A percentile compares a stretch with the other conserved stretches of the same genome.
phyloP scores from a whole-genome alignment of 2,113 vertebrate species.

The Labeo rohita region DNA sequence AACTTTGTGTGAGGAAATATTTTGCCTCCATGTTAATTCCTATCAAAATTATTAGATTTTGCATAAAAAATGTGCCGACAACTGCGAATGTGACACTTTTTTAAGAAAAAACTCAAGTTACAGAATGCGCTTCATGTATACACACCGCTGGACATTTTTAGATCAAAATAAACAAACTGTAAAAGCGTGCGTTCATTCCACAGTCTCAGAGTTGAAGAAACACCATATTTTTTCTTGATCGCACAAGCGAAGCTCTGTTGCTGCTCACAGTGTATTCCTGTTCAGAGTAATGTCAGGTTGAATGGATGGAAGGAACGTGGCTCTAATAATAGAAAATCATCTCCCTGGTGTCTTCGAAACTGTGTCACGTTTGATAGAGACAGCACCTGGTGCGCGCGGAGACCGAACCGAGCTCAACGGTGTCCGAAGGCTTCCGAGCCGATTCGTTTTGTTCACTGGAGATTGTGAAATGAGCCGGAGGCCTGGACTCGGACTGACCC shows the following conservation, averaged over 20 bases:
- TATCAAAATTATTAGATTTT: background rate
- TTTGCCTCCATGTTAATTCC: background rate
- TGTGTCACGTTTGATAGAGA: constrained; percentile 46
- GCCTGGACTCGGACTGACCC: constrained; percentile 11
- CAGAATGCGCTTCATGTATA: background rate
- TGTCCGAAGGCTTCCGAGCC: constrained; percentile 16
- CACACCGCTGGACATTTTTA: background rate
- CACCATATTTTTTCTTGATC: background rate
- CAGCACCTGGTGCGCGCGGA: background rate
- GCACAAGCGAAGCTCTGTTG: background rate
- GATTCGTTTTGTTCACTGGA: constrained; percentile 21
- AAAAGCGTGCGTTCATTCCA: background rate
- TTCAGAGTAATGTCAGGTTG: constrained; percentile 13
- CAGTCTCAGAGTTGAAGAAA: background rate
- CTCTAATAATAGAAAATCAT: constrained; percentile 41
- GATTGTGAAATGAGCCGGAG: constrained; percentile 2
- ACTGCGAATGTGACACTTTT: no score
- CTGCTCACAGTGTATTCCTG: background rate
- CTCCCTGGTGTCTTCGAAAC: constrained; percentile 36
- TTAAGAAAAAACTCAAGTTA: no score
- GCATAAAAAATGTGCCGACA: no score
- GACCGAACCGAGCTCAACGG: constrained; percentile 3
- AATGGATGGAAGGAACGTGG: background rate
- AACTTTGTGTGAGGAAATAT: background rate
- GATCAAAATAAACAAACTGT: background rate